phyloP scores from a whole-genome alignment of 2,113 vertebrate species.

The Cygnus atratus region DNA sequence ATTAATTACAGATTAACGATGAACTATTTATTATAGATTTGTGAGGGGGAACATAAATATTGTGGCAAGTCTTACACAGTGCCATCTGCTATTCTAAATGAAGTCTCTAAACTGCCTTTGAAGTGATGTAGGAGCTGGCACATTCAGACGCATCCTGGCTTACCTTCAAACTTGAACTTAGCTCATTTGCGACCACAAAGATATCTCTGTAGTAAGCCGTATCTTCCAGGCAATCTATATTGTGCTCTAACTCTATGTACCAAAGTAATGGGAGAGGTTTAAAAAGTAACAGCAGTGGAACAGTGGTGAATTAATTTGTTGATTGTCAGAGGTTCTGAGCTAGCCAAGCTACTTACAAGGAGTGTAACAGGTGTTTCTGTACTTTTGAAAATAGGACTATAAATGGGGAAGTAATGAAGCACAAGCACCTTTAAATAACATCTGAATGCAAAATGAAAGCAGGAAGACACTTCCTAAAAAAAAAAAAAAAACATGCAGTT shows the following conservation, averaged over 20 bases:
- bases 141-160: background rate
- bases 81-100: background rate
- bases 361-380: background rate
- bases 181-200: background rate
- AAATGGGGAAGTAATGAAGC: background rate
- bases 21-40: background rate
- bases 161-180: background rate
- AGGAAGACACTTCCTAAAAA: constrained; percentile 20
- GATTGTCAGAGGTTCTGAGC: background rate
- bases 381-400: background rate
- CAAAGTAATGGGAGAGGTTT: background rate
- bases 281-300: background rate
- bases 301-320: background rate
- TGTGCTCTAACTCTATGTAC: background rate
- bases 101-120: background rate
- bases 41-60: background rate
- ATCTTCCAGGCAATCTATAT: background rate
- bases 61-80: background rate
- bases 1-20: background rate
- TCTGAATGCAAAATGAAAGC: background rate
- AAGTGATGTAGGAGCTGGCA: background rate
- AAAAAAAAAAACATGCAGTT: constrained; percentile 1
- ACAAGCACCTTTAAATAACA: background rate
- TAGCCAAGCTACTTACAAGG: background rate
- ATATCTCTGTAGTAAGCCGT: background rate